phyloP scores from a whole-genome alignment of 2,888 invertebrate genomes.

The Scaptomyza caliginosa region DNA sequence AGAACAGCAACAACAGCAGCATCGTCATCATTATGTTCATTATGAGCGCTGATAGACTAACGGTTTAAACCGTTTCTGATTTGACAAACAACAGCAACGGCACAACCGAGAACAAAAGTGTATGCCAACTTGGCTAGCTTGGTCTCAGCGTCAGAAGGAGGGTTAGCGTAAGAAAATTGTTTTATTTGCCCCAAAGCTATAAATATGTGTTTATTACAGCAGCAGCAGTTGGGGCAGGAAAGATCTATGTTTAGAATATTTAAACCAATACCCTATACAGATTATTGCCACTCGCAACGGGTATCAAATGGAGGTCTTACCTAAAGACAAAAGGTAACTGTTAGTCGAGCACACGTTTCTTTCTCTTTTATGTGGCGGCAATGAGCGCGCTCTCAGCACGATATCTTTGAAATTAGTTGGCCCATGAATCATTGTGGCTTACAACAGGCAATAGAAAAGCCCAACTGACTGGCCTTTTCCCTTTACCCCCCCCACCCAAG shows the following conservation, averaged over 20 bases:
- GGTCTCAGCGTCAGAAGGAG: conserved; percentile 1
- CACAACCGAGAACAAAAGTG: background rate
- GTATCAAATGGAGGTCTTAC: too few relatives aligned
- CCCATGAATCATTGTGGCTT: conserved; percentile 51
- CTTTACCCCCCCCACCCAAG: background rate
- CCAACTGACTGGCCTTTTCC: background rate
- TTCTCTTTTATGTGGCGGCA: background rate
- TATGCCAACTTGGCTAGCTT: background rate
- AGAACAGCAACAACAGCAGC: conserved; percentile 19
- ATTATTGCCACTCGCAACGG: too few relatives aligned
- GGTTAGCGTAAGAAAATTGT: conserved; percentile 21
- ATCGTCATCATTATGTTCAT: conserved; percentile 48
- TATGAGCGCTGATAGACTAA: conserved; percentile 63
- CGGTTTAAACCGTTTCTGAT: conserved; percentile 64
- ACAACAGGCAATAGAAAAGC: conserved; percentile 14
- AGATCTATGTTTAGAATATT: background rate
- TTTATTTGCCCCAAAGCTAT: conserved; percentile 25
- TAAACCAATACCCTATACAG: too few relatives aligned
- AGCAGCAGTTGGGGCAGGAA: too few relatives aligned
- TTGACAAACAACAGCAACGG: conserved; percentile 42
- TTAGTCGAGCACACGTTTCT: background rate
- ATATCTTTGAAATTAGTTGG: conserved; percentile 45
- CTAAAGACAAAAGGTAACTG: background rate
- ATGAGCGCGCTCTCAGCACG: conserved; percentile 38
- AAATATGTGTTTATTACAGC: background rate